phyloP scores from a whole-genome alignment of 2,888 invertebrate genomes.

The Psylliodes chrysocephalus region DNA sequence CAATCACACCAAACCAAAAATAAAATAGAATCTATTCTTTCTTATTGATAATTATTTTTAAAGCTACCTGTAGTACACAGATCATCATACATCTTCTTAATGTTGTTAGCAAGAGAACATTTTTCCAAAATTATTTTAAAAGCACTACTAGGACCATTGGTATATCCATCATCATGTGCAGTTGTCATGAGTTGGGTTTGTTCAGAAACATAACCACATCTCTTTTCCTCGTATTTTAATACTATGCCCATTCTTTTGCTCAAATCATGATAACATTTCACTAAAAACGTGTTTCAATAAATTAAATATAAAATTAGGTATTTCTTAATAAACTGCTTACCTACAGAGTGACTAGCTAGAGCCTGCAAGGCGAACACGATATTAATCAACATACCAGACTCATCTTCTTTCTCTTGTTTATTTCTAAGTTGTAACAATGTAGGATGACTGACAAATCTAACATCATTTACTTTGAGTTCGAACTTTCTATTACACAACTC shows the following conservation, averaged over 20 bases:
- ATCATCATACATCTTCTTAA: slow-evolving; percentile 84
- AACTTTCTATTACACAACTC: slow-evolving; percentile 91
- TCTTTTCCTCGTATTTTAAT: slow-evolving; percentile 88
- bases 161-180: slow-evolving; percentile 70
- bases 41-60: too few species aligned
- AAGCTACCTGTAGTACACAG: slow-evolving; percentile 73
- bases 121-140: slow-evolving; percentile 84
- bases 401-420: slow-evolving; percentile 65
- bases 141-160: slow-evolving; percentile 67
- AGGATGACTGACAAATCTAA: slow-evolving; percentile 95
- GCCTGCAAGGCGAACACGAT: slow-evolving; percentile 93
- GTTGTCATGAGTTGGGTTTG: slow-evolving; percentile 89
- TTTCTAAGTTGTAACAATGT: slow-evolving; percentile 78
- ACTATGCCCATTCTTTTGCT: slow-evolving; percentile 90
- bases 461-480: slow-evolving; percentile 94
- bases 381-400: slow-evolving; percentile 81
- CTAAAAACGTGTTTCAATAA: slow-evolving; percentile 63
- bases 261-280: slow-evolving; percentile 93
- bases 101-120: slow-evolving; percentile 83
- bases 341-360: slow-evolving; percentile 89
- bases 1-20: too few species aligned
- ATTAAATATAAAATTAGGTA: neutral
- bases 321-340: slow-evolving; percentile 59
- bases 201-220: slow-evolving; percentile 87
- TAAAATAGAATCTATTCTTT: too few species aligned